A percentile compares a stretch with the other conserved stretches of the same genome.
Conservation (phyloP, 2,888 invertebrate species). For the Anthophora plumipes region DNA sequence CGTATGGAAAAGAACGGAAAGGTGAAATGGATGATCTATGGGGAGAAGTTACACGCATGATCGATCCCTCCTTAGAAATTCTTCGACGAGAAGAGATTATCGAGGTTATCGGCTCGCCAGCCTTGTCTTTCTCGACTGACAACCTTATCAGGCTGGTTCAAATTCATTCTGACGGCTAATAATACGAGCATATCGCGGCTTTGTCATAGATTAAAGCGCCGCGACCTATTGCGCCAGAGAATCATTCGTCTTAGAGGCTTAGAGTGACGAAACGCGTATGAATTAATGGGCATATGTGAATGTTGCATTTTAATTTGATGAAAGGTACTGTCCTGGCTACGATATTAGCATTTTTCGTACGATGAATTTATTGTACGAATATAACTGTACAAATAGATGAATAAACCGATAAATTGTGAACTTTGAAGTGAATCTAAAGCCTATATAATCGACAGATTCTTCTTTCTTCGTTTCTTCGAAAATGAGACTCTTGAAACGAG, state of each 20-base stretch:
- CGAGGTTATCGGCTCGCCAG: constrained; percentile 23
- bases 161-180: constrained; percentile 30
- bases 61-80: neutral
- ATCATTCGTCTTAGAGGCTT: neutral
- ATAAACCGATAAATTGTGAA: too few species aligned
- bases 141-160: constrained; percentile 25
- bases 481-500: too few species aligned
- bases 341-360: too few species aligned
- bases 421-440: too few species aligned
- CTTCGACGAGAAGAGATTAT: neutral
- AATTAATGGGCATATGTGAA: neutral
- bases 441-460: too few species aligned
- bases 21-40: neutral
- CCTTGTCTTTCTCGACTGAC: constrained; percentile 1
- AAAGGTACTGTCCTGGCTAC: too few species aligned
- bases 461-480: too few species aligned
- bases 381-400: too few species aligned
- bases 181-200: constrained; percentile 31
- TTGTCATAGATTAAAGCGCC: constrained; percentile 42
- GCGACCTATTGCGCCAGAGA: constrained; percentile 47
- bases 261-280: neutral
- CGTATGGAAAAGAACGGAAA: neutral
- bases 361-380: too few species aligned
- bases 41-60: neutral
- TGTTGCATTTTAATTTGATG: neutral